These are phyloP conservation scores for Drosophila micromelanica DNA, from an alignment of 1,140 invertebrate species.

Conservation along the genomic window DNA sequence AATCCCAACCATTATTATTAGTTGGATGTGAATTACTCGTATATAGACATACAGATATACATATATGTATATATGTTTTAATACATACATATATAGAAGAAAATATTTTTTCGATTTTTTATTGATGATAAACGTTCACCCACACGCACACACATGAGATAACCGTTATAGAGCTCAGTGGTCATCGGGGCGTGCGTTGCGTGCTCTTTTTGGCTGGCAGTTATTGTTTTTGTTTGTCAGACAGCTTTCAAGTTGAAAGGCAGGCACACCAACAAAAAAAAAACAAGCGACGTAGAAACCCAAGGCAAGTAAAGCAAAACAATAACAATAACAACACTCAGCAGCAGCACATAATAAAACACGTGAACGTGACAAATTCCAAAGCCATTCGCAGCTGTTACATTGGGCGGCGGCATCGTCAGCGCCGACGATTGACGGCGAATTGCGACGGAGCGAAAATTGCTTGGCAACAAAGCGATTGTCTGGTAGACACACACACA, in stretches of 20 bases:
- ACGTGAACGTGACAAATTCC: conserved; percentile 82
- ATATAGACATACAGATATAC: neutral
- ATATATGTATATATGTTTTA: neutral
- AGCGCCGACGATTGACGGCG: conserved; percentile 28
- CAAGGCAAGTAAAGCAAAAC: conserved; percentile 44
- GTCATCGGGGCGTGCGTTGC: conserved; percentile 37
- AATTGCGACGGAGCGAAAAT: conserved; percentile 36
- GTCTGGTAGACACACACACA: conserved; percentile 34
- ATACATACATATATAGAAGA: conserved; percentile 8
- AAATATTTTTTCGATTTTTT: conserved; percentile 11
- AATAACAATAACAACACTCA: conserved; percentile 37
- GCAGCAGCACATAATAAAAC: conserved; percentile 72
- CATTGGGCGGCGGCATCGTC: conserved; percentile 60
- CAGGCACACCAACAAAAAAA: conserved; percentile 16
- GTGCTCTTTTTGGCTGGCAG: conserved; percentile 28
- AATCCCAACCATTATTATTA: conserved; percentile 33
- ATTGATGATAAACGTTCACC: conserved; percentile 6
- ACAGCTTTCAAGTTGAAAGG: conserved; percentile 42
- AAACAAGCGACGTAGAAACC: conserved; percentile 49
- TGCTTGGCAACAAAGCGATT: conserved; percentile 74
- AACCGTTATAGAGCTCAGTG: conserved; percentile 47
- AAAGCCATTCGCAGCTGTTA: conserved; percentile 59
- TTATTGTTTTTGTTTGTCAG: conserved; percentile 24
- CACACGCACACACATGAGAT: conserved; percentile 17
- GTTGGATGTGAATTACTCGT: conserved; percentile 48